Conservation (phyloP, 2,888 invertebrate species). For the Nomada fucata region DNA sequence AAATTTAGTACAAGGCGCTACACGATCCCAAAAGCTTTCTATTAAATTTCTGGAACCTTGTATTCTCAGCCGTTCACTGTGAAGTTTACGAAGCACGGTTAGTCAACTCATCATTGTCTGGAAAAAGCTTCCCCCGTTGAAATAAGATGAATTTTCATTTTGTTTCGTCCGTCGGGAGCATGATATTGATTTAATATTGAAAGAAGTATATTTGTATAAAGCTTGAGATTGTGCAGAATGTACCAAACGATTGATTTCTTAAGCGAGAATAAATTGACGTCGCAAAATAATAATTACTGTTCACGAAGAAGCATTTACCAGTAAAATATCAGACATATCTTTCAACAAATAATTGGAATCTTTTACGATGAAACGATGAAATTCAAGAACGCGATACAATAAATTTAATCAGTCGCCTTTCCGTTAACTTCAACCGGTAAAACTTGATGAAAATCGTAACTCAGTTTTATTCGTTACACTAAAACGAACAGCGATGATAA, state of each 20-base stretch:
- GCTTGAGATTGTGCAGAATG: too few relatives aligned
- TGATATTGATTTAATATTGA: background rate
- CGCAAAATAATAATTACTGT: background rate
- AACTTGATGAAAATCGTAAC: too few relatives aligned
- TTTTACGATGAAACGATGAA: too few relatives aligned
- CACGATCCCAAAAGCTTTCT: constrained; percentile 48
- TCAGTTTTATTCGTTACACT: too few relatives aligned
- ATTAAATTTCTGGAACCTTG: constrained; percentile 51
- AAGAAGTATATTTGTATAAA: too few relatives aligned
- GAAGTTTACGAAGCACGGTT: constrained; percentile 40
- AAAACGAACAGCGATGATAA: too few relatives aligned
- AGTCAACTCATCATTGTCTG: constrained; percentile 14
- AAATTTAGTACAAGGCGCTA: constrained; percentile 47
- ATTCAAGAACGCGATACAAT: too few relatives aligned
- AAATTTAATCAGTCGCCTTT: too few relatives aligned
- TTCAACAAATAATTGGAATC: too few relatives aligned
- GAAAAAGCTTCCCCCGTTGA: constrained; percentile 30
- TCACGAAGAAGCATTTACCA: too few relatives aligned
- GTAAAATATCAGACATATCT: too few relatives aligned
- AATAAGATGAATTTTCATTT: background rate
- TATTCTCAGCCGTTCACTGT: constrained; percentile 46
- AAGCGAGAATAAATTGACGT: background rate
- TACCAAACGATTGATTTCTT: background rate
- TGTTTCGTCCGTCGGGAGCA: background rate
- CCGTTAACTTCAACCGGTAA: too few relatives aligned